A percentile compares a stretch with the other conserved stretches of the same genome.
These are phyloP conservation scores for Dolichomitus sp. DNA, from an alignment of 2,888 invertebrate species.

Conservation along the genomic window DNA sequence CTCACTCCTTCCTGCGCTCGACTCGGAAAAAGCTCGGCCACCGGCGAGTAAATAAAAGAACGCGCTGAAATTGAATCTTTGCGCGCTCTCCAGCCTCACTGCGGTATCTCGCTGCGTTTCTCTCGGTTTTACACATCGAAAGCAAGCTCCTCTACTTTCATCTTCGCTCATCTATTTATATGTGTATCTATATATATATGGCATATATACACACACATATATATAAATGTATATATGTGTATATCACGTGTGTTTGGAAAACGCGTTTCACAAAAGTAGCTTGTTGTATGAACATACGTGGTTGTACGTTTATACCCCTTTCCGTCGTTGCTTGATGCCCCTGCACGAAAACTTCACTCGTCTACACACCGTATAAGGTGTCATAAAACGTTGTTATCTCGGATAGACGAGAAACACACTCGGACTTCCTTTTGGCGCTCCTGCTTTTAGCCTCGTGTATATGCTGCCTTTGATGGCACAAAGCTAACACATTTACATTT, in stretches of 20 bases:
- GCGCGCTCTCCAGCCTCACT: constrained; percentile 63
- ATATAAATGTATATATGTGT: neutral
- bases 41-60: constrained; percentile 71
- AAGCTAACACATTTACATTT: constrained; percentile 29
- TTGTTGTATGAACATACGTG: constrained; percentile 28
- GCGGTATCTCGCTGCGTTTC: constrained; percentile 58
- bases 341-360: constrained; percentile 47
- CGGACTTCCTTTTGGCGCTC: constrained; percentile 32
- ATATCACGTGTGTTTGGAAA: constrained; percentile 13
- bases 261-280: constrained; percentile 45
- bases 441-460: neutral
- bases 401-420: constrained; percentile 48
- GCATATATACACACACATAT: neutral
- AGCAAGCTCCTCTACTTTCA: constrained; percentile 29
- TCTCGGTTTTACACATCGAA: constrained; percentile 47
- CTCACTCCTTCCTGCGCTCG: constrained; percentile 30
- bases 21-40: constrained; percentile 56
- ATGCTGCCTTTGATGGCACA: constrained; percentile 11
- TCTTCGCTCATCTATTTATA: constrained; percentile 15
- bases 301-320: constrained; percentile 11
- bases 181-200: constrained; percentile 1
- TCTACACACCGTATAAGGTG: constrained; percentile 38
- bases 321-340: constrained; percentile 23
- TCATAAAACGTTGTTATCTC: constrained; percentile 50
- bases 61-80: constrained; percentile 74